A percentile compares a stretch with the other conserved stretches of the same genome.
Conservation (phyloP, 1,140 invertebrate genomes). For the Drosophila obscura region DNA sequence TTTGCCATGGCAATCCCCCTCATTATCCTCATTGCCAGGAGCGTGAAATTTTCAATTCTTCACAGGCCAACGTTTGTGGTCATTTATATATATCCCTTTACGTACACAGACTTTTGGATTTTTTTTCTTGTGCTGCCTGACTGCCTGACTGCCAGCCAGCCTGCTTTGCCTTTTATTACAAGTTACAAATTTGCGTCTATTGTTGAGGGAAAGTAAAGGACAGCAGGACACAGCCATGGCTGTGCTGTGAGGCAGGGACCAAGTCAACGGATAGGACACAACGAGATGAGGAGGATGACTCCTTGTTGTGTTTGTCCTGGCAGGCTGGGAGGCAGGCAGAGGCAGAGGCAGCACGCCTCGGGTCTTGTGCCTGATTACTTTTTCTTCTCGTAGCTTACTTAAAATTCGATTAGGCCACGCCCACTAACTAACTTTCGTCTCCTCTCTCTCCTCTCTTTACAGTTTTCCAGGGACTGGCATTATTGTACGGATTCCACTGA, state of each 20-base stretch:
- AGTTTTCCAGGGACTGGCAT: constrained; percentile 73
- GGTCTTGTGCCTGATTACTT: constrained; percentile 75
- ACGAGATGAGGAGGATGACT: constrained; percentile 43
- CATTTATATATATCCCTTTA: constrained; percentile 51
- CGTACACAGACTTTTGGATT: constrained; percentile 27
- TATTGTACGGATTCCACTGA: constrained; percentile 73
- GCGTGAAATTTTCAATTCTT: constrained; percentile 78
- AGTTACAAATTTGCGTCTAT: constrained; percentile 80
- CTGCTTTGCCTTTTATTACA: constrained; percentile 69
- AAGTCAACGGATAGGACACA: too few species aligned
- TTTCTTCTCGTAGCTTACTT: constrained; percentile 71
- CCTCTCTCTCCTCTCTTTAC: constrained; percentile 41
- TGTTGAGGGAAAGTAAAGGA: constrained; percentile 37
- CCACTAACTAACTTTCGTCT: constrained; percentile 76
- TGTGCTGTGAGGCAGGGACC: neutral
- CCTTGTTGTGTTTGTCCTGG: constrained; percentile 52
- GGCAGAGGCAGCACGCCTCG: constrained; percentile 15
- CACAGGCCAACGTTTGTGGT: constrained; percentile 71
- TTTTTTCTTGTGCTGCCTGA: constrained; percentile 18
- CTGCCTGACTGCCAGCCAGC: constrained; percentile 7
- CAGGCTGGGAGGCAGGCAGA: constrained; percentile 1
- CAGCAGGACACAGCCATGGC: neutral
- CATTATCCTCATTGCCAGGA: constrained; percentile 66
- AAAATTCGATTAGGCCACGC: constrained; percentile 79
- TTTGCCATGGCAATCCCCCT: constrained; percentile 64